phyloP scores from a whole-genome alignment of 1,140 invertebrate genomes.

The Micrasema longulum region DNA sequence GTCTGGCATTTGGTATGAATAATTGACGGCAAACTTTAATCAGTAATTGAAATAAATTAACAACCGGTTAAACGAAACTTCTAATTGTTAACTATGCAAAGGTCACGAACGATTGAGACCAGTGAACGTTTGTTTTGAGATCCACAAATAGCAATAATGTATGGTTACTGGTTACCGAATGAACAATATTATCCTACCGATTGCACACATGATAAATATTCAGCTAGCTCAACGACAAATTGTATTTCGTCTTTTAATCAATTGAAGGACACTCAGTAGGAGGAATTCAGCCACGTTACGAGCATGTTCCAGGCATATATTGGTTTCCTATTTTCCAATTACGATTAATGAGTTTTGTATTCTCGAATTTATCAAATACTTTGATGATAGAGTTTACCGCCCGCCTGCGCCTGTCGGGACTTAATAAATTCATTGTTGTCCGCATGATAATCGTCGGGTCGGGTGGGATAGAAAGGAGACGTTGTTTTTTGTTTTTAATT shows the following conservation, averaged over 20 bases:
- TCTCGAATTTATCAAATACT: constrained; percentile 5
- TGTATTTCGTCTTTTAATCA: constrained; percentile 11
- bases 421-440: constrained; percentile 20
- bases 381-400: constrained; percentile 7
- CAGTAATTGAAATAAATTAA: constrained; percentile 34
- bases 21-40: constrained; percentile 8
- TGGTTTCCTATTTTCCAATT: neutral
- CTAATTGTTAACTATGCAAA: constrained; percentile 21
- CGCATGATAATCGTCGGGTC: constrained; percentile 8
- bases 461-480: constrained; percentile 1
- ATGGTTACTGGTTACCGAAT: neutral
- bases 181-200: constrained; percentile 3
- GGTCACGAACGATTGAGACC: constrained; percentile 9
- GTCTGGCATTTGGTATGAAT: constrained; percentile 8
- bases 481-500: constrained; percentile 18
- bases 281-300: neutral
- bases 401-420: neutral
- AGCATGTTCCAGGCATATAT: neutral
- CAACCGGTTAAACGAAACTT: constrained; percentile 2
- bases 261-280: neutral
- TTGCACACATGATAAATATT: constrained; percentile 10
- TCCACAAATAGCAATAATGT: constrained; percentile 14
- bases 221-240: neutral
- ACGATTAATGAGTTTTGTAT: neutral
- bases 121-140: neutral